Evolutionary conservation across 2,888 invertebrate species (phyloP).

Genomic region (Eretmocerus hayati): DNA sequence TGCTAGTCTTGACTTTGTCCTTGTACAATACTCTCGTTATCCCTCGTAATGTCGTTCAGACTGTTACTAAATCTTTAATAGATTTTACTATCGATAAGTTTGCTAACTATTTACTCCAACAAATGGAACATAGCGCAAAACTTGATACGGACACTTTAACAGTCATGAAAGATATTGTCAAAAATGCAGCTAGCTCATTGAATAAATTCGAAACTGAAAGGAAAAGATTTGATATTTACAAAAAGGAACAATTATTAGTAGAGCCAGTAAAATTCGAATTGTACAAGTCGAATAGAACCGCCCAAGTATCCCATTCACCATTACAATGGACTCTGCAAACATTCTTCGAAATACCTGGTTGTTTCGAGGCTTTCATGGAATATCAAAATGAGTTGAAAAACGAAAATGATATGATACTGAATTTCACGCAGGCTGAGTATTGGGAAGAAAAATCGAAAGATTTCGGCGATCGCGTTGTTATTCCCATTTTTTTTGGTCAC

Average conservation of each 20-base stretch:
- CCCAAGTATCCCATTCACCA: background rate
- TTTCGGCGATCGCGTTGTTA: background rate
- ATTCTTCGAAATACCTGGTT: conserved; percentile 1
- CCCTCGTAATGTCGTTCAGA: background rate
- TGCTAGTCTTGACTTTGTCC: background rate
- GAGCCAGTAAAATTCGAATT: conserved; percentile 2
- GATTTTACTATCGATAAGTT: background rate
- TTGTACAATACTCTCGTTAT: background rate
- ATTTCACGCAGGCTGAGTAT: background rate
- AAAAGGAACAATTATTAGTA: conserved; percentile 3
- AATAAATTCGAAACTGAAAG: conserved; percentile 7
- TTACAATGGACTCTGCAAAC: conserved; percentile 1
- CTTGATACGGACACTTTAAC: background rate
- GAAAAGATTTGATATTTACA: conserved; percentile 5
- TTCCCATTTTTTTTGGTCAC: background rate
- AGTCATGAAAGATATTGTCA: background rate
- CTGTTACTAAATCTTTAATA: background rate
- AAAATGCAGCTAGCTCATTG: background rate
- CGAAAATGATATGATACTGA: background rate
- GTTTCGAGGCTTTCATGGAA: background rate
- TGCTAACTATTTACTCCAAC: background rate
- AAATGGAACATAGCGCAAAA: background rate
- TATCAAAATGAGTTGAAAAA: background rate
- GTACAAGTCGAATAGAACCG: background rate
- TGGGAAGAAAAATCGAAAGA: background rate